Percentiles rank a stretch among this genome's conserved stretches.
phyloP scores from a whole-genome alignment of 2,113 vertebrate species.

The Pycnonotus jocosus region DNA sequence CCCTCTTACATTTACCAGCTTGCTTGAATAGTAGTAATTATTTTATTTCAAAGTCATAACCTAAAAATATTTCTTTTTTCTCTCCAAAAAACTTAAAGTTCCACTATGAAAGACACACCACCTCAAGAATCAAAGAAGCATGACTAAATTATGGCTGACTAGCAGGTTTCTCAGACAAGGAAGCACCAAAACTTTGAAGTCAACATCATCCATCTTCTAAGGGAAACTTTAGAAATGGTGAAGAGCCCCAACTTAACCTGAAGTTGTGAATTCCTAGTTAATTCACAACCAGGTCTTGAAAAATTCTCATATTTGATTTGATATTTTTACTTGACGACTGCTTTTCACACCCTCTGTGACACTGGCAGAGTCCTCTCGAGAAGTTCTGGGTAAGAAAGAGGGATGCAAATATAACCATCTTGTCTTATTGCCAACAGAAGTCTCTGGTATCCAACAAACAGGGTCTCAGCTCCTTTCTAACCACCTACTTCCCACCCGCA shows the following conservation, averaged over 20 bases:
- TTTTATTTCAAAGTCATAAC: neutral
- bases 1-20: neutral
- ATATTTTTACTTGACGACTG: accelerated
- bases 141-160: neutral
- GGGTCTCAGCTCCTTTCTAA: neutral
- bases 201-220: neutral
- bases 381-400: neutral
- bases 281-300: neutral
- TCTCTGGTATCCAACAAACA: neutral
- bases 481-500: neutral
- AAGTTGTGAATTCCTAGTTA: neutral
- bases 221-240: neutral
- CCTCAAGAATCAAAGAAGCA: neutral
- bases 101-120: neutral
- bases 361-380: neutral
- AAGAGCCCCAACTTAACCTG: neutral
- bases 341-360: neutral
- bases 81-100: neutral
- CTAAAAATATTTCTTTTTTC: neutral
- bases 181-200: neutral
- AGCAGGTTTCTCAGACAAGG: neutral
- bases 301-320: neutral
- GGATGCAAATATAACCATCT: neutral
- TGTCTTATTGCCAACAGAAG: neutral
- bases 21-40: neutral